Base-by-base conservation (phyloP, 2,113 vertebrate genomes). In the Peromyscus maniculatus region DNA sequence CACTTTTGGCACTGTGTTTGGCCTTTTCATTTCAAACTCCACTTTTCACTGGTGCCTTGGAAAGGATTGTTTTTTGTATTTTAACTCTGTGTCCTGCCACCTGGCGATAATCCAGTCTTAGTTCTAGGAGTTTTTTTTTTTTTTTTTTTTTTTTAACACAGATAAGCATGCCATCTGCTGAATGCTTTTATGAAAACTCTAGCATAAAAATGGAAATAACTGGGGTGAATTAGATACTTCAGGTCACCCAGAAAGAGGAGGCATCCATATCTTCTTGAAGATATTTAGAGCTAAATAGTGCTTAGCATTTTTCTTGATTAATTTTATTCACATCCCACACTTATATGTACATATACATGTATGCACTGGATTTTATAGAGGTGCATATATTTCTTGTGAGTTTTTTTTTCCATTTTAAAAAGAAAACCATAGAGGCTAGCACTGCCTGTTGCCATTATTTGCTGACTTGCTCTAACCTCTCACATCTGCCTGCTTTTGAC, bases 361-460 rank as follows among this genome's bases (percentile, higher is more conserved):
- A n/a, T 7, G 10, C 26, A 31, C 24, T 66, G 39, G 7, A 46
- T 86, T 91, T 16, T 90, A 43, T 16, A 31, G 36, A 62, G 1
- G 31, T 36, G 15, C 16, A 4, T 36, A 10, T 79, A 46, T 91
- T 49, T 86, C 33, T 80, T 52, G 52, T 52, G 52, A 9, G 8
- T 11, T 3, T n/a, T 49, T 49, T 33, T 46, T 7, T 19, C 78
- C 97, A 96, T 94, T 88, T 88, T 93, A 93, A 55, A 74, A 39
- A 77, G 62, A 52, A 77, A 89, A 43, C 24, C 66, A 71, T 72
- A n/a, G 69, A 89, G 89, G 17, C 79, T 88, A 19, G 78, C 94
- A 0, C 86, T 78, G 62, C 88, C 88, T 72, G 33, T 89, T 1
- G 2, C 86, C 24, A 39, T 33, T 91, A 31, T 49, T 33, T 57